These are phyloP conservation scores for Gallirallus australis DNA, from an alignment of 2,797 vertebrate genomes.

Conservation along the genomic window DNA sequence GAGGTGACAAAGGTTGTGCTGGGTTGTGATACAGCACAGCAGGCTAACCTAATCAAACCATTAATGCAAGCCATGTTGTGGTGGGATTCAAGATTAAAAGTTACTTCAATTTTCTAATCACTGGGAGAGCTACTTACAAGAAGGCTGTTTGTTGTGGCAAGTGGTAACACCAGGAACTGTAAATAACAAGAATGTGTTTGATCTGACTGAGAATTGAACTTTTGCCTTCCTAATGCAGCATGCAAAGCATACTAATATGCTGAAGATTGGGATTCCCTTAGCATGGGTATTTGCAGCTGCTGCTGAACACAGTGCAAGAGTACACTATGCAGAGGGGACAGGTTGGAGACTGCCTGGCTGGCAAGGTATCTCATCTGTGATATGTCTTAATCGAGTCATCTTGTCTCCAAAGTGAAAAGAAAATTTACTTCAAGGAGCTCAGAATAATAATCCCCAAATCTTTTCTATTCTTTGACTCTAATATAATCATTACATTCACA, in stretches of 20 bases:
- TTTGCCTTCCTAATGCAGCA: conserved; percentile 30
- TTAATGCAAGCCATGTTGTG: background rate
- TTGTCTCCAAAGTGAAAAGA: background rate
- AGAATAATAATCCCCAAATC: background rate
- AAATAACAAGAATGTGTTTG: conserved; percentile 33
- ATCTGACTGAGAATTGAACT: conserved; percentile 55
- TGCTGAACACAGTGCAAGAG: background rate
- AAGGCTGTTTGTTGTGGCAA: conserved; percentile 1
- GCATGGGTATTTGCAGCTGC: background rate
- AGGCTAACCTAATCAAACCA: conserved; percentile 18
- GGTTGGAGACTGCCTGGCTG: background rate
- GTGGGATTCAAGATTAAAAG: conserved; percentile 54
- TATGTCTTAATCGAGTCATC: background rate
- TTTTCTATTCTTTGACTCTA: conserved; percentile 20
- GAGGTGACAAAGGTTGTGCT: background rate
- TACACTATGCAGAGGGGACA: background rate
- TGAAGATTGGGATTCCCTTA: background rate
- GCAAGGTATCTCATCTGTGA: background rate
- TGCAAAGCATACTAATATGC: background rate
- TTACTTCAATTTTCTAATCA: conserved; percentile 57
- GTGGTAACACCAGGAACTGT: background rate
- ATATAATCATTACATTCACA: conserved; percentile 4
- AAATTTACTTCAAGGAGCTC: conserved; percentile 32
- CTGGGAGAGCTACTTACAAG: conserved; percentile 29
- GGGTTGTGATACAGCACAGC: background rate